Conservation (phyloP, 1,140 invertebrate genomes). For the Chionoecetes opilio region DNA sequence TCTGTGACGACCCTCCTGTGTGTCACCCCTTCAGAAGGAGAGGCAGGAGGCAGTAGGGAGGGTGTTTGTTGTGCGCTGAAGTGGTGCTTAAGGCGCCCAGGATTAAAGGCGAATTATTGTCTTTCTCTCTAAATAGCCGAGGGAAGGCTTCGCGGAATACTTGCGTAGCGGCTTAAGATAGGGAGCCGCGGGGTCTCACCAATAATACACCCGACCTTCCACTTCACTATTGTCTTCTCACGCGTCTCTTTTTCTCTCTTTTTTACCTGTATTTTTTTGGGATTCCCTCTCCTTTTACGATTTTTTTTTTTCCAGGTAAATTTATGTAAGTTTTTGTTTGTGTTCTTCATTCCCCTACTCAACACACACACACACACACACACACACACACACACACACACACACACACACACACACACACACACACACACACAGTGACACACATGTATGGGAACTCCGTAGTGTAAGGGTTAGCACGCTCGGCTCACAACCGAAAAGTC, state of each 20-base stretch:
- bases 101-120: constrained; percentile 6
- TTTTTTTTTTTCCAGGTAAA: constrained; percentile 1
- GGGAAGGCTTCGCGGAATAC: background rate
- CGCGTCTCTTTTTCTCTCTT: background rate
- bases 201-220: background rate
- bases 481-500: too few species aligned
- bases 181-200: background rate
- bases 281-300: background rate
- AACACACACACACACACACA: too few species aligned
- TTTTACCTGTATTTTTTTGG: background rate
- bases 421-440: too few species aligned
- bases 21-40: background rate
- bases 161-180: background rate
- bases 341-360: background rate
- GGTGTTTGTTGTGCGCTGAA: background rate
- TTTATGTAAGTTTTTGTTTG: background rate
- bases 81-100: background rate
- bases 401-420: too few species aligned
- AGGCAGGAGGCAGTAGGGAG: background rate
- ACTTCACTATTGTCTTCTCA: background rate
- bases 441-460: too few species aligned
- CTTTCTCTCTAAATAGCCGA: background rate
- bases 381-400: too few species aligned
- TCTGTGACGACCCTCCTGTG: background rate
- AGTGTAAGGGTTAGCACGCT: too few species aligned